phyloP scores from a whole-genome alignment of 23 tunicate genomes.

The Halocynthia roretzi region DNA sequence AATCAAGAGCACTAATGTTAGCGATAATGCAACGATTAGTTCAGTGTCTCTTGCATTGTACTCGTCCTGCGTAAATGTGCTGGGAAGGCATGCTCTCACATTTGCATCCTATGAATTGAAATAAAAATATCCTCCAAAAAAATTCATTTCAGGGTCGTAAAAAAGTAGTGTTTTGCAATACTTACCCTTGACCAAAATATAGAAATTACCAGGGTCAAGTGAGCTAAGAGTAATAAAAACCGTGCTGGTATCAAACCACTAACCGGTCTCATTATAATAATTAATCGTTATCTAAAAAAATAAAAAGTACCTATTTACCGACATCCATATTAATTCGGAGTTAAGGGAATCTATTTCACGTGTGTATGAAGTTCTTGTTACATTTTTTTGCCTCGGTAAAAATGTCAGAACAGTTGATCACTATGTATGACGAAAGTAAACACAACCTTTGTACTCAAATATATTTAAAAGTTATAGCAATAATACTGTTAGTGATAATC shows the following conservation, averaged over 20 bases:
- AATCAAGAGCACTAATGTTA: constrained; percentile 51
- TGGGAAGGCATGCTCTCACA: constrained; percentile 51
- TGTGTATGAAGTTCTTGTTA: no score
- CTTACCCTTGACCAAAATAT: constrained; percentile 88
- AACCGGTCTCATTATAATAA: constrained; percentile 35
- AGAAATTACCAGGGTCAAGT: constrained; percentile 61
- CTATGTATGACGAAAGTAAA: no score
- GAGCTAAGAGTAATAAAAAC: constrained; percentile 55
- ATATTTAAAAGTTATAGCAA: no score
- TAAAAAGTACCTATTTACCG: no score
- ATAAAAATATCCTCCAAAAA: not conserved
- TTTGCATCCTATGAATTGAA: constrained; percentile 37
- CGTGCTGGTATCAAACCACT: constrained; percentile 60
- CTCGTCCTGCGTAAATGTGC: constrained; percentile 16
- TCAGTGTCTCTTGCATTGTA: constrained; percentile 20
- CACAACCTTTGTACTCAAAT: no score
- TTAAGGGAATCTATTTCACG: no score
- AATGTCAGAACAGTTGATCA: no score
- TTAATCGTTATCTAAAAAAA: no score
- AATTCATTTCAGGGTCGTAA: not conserved
- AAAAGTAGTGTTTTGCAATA: not conserved
- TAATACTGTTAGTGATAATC: no score
- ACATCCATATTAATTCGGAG: no score
- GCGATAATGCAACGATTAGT: constrained; percentile 43
- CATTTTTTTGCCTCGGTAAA: no score